Conservation (phyloP, 2,888 invertebrate genomes). For the Eupithecia vulgata region DNA sequence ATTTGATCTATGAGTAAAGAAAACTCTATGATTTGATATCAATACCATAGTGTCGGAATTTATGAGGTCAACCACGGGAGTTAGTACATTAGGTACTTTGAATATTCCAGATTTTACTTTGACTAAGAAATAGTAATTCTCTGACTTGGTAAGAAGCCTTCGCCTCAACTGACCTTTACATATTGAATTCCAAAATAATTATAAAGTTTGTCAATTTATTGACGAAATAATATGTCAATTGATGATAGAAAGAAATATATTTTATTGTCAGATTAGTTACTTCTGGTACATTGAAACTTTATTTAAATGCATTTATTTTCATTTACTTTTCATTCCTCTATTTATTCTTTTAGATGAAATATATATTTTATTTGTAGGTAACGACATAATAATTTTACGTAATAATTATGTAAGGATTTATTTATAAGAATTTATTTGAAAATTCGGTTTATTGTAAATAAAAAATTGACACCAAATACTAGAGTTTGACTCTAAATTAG, state of each 20-base stretch:
- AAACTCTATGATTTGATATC: not conserved
- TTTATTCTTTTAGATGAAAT: conserved; percentile 11
- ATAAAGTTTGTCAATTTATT: conserved; percentile 3
- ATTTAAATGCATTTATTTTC: conserved; percentile 42
- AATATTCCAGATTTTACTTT: not conserved
- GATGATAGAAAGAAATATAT: not conserved
- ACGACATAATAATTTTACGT: not conserved
- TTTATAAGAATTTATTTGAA: conserved; percentile 12
- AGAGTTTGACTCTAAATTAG: conserved; percentile 40
- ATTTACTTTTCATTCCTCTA: conserved; percentile 40
- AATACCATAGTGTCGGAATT: not conserved
- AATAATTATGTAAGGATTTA: conserved; percentile 8
- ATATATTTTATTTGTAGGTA: conserved; percentile 14
- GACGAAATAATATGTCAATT: conserved; percentile 17
- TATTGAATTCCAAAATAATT: not conserved
- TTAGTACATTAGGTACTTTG: not conserved
- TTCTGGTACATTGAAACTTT: conserved; percentile 13
- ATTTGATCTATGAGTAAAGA: not conserved
- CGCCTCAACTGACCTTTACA: not conserved
- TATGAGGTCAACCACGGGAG: not conserved
- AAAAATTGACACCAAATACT: conserved; percentile 43
- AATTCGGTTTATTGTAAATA: conserved; percentile 24
- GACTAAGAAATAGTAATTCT: not conserved
- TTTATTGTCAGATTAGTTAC: not conserved
- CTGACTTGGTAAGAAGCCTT: not conserved